phyloP scores from a whole-genome alignment of 2,113 vertebrate genomes.

The Nesospiza acunhae region DNA sequence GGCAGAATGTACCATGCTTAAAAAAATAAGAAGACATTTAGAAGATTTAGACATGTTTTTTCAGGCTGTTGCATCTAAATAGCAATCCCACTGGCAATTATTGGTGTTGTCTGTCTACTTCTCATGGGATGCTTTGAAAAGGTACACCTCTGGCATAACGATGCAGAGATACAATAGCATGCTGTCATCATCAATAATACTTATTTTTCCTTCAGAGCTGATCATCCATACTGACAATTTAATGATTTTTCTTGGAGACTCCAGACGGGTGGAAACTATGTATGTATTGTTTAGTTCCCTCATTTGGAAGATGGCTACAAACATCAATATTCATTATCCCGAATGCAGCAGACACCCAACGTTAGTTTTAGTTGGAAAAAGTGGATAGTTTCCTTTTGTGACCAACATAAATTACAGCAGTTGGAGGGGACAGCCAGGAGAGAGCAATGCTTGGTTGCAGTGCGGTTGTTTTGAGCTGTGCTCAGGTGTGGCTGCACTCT shows the following conservation, averaged over 20 bases:
- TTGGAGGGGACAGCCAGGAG: neutral
- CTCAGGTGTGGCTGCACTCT: neutral
- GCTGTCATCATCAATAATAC: slow-evolving; percentile 54
- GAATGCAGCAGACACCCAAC: neutral
- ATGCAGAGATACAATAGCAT: slow-evolving; percentile 11
- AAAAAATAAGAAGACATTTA: neutral
- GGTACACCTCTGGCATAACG: slow-evolving; percentile 18
- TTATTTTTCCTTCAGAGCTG: slow-evolving; percentile 57
- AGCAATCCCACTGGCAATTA: slow-evolving; percentile 37
- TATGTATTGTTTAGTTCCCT: slow-evolving; percentile 25
- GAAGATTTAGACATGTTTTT: slow-evolving; percentile 18
- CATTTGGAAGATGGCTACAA: slow-evolving; percentile 6
- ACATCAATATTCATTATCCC: slow-evolving; percentile 29
- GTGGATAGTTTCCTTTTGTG: neutral
- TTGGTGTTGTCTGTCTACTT: slow-evolving; percentile 21
- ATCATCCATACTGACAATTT: slow-evolving; percentile 56
- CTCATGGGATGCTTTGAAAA: slow-evolving; percentile 28
- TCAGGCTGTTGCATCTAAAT: neutral
- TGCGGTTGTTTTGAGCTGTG: neutral
- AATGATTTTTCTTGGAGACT: slow-evolving; percentile 50
- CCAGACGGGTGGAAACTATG: neutral
- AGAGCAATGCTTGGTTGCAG: neutral
- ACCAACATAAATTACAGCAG: neutral
- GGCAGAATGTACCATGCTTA: neutral
- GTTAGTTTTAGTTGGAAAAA: neutral